Evolutionary conservation across 2,888 invertebrate genomes (phyloP).

Genomic region (Odontothrips loti): DNA sequence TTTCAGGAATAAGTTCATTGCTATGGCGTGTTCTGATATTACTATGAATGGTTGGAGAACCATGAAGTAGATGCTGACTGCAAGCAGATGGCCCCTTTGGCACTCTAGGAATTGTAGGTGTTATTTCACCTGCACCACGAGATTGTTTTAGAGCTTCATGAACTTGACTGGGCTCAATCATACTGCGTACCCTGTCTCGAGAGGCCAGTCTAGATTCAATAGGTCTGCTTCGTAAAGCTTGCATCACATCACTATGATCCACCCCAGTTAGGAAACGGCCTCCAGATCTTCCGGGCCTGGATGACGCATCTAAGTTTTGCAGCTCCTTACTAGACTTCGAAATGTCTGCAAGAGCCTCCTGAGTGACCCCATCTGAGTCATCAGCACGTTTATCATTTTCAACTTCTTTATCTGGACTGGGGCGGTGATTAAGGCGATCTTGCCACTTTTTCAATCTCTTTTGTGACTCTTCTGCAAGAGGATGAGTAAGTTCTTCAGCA

Average conservation of each 20-base stretch:
- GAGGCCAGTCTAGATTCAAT: slow-evolving; percentile 43
- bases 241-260: slow-evolving; percentile 65
- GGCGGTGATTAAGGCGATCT: slow-evolving; percentile 56
- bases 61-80: background rate
- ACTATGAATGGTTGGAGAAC: slow-evolving; percentile 38
- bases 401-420: slow-evolving; percentile 39
- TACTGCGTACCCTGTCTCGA: slow-evolving; percentile 47
- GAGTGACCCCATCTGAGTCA: slow-evolving; percentile 41
- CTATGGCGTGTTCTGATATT: slow-evolving; percentile 31
- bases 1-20: slow-evolving; percentile 47
- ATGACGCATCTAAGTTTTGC: slow-evolving; percentile 49
- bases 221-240: slow-evolving; percentile 58
- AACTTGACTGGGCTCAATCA: slow-evolving; percentile 50
- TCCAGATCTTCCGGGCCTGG: slow-evolving; percentile 46
- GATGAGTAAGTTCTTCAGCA: background rate
- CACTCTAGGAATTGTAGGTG: slow-evolving; percentile 44
- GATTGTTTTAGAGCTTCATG: slow-evolving; percentile 41
- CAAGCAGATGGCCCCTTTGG: slow-evolving; percentile 27
- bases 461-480: slow-evolving; percentile 54
- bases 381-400: slow-evolving; percentile 34
- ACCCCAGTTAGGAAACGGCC: slow-evolving; percentile 64
- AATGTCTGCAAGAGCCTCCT: slow-evolving; percentile 47
- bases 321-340: slow-evolving; percentile 47
- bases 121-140: slow-evolving; percentile 42
- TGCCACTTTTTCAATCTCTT: slow-evolving; percentile 65